These are phyloP conservation scores for Porites australiensis DNA, from an alignment of 64 coral and sea anemone species.

Conservation along the genomic window DNA sequence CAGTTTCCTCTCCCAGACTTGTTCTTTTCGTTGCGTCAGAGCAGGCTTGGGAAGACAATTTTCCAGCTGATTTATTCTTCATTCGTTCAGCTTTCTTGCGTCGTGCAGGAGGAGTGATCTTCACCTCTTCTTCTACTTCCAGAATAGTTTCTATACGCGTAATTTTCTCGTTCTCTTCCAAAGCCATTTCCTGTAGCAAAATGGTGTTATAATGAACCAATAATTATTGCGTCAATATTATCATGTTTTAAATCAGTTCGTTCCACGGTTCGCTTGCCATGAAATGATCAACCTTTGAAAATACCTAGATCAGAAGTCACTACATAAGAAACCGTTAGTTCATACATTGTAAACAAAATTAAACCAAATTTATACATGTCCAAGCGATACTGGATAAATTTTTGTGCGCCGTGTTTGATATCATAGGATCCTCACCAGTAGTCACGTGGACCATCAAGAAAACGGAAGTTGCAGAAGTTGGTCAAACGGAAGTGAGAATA, in stretches of 20 bases:
- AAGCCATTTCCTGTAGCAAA: constrained; percentile 27
- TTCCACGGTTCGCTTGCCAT: not conserved
- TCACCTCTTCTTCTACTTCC: constrained; percentile 30
- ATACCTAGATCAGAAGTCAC: not conserved
- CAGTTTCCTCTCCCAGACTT: not conserved
- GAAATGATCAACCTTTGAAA: not conserved
- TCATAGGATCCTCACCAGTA: not conserved
- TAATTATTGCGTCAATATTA: not conserved
- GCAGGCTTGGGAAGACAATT: not conserved
- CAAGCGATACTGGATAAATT: not conserved
- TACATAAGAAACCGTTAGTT: not conserved
- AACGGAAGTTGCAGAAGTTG: not conserved
- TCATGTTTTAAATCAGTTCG: not conserved
- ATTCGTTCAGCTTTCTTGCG: constrained; percentile 17
- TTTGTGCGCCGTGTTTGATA: not conserved
- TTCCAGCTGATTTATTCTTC: constrained; percentile 4
- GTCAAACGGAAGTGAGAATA: constrained; percentile 6
- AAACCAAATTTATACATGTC: not conserved
- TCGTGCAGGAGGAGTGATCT: constrained; percentile 35
- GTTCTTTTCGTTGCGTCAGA: not conserved
- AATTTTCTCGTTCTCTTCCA: constrained; percentile 1
- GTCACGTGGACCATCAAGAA: not conserved
- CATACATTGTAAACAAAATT: not conserved
- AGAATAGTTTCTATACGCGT: not conserved
- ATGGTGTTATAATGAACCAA: not conserved